Conservation (phyloP, 2,113 vertebrate genomes). For the Acinonyx jubatus region DNA sequence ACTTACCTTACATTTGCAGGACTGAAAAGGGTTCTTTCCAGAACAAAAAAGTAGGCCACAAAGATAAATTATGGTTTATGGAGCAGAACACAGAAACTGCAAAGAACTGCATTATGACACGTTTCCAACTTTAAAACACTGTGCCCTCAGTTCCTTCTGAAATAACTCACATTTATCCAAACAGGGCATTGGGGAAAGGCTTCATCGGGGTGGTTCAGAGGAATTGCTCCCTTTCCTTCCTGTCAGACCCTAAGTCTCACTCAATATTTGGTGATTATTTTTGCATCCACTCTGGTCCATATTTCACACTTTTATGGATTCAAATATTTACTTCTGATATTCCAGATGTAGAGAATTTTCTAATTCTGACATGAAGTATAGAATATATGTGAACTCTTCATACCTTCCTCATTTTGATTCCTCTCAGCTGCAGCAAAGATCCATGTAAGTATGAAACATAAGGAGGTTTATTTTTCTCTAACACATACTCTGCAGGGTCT, state of each 20-base stretch:
- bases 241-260: neutral
- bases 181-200: rapidly evolving
- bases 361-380: neutral
- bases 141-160: neutral
- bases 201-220: neutral
- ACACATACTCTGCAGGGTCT: neutral
- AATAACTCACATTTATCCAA: neutral
- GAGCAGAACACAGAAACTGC: neutral
- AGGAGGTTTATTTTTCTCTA: neutral
- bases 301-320: neutral
- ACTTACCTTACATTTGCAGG: neutral
- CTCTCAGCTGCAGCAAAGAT: neutral
- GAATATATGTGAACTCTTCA: neutral
- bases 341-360: neutral
- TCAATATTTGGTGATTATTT: neutral
- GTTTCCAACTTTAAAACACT: neutral
- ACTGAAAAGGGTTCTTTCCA: neutral
- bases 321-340: neutral
- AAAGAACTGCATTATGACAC: neutral
- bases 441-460: neutral
- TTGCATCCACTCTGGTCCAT: neutral
- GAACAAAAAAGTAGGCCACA: neutral
- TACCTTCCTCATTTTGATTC: neutral
- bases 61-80: neutral
- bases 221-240: neutral